Conservation (phyloP, 1,140 invertebrate species). For the Schlechtendalia chinensis region DNA sequence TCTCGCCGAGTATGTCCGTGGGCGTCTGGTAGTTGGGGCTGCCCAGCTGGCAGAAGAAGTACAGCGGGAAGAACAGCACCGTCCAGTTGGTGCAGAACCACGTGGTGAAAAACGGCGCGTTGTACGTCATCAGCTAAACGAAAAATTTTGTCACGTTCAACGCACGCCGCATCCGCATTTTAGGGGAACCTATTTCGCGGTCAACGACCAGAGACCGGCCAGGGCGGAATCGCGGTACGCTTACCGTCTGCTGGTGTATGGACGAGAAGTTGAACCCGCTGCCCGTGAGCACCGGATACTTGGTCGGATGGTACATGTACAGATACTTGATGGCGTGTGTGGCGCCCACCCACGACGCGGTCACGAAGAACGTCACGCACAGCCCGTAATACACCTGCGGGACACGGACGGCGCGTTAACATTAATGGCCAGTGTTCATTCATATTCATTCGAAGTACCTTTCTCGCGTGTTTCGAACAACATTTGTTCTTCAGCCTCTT, state of each 20-base stretch:
- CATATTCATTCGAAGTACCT: background rate
- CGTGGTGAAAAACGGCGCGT: conserved; percentile 89
- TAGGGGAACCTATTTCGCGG: too few species aligned
- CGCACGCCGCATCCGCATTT: too few species aligned
- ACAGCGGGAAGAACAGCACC: conserved; percentile 85
- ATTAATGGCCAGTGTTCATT: too few species aligned
- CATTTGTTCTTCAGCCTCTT: conserved; percentile 43
- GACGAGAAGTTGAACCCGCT: conserved; percentile 29
- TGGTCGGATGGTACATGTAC: conserved; percentile 60
- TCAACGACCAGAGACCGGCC: too few species aligned
- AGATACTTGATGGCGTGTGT: conserved; percentile 85
- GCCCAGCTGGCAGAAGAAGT: conserved; percentile 71
- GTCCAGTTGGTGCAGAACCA: conserved; percentile 95
- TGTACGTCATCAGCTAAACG: conserved; percentile 65
- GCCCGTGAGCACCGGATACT: conserved; percentile 38
- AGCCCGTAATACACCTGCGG: conserved; percentile 80
- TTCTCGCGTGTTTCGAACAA: conserved; percentile 48
- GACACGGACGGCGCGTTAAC: background rate
- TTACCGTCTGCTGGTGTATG: conserved; percentile 42
- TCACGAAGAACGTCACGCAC: conserved; percentile 78
- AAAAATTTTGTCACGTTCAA: too few species aligned
- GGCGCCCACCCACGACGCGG: conserved; percentile 83
- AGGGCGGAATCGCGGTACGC: too few species aligned
- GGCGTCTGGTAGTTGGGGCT: conserved; percentile 72
- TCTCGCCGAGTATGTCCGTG: conserved; percentile 72